Evolutionary conservation across 2,113 vertebrate genomes (phyloP).

Genomic region (Neotoma lepida): DNA sequence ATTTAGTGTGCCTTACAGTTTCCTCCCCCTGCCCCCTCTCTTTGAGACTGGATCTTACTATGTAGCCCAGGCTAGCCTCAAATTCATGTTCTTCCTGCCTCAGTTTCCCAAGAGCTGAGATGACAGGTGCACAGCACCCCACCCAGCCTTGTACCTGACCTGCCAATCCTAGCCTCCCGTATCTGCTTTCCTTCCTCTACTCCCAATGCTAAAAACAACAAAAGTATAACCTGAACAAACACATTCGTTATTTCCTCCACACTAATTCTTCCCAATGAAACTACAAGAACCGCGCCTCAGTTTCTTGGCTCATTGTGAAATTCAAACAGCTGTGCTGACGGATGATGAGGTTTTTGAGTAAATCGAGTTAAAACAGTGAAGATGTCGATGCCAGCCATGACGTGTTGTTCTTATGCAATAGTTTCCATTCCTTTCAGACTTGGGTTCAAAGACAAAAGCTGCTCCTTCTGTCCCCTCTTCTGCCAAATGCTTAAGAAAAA

Average conservation of each 20-base stretch:
- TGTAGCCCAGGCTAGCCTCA: not conserved
- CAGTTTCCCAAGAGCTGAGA: not conserved
- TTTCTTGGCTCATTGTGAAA: not conserved
- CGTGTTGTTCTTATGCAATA: not conserved
- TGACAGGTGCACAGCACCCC: not conserved
- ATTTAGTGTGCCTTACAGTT: not conserved
- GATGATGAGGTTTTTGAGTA: not conserved
- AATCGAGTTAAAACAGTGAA: not conserved
- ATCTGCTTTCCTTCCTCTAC: not conserved
- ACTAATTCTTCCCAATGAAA: not conserved
- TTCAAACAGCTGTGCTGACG: not conserved
- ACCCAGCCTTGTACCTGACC: not conserved
- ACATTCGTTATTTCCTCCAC: not conserved
- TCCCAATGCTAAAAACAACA: not conserved
- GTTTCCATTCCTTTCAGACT: conserved; percentile 10
- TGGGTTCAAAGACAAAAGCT: not conserved
- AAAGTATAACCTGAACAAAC: not conserved
- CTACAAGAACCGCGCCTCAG: not conserved
- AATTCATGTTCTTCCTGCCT: not conserved
- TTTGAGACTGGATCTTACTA: not conserved
- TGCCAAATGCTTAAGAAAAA: not conserved
- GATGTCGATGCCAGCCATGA: not conserved
- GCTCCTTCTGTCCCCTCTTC: not conserved
- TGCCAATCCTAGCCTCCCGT: not conserved
- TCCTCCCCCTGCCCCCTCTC: not conserved